phyloP scores from a whole-genome alignment of 1,140 invertebrate genomes.

The Adelges cooleyi region DNA sequence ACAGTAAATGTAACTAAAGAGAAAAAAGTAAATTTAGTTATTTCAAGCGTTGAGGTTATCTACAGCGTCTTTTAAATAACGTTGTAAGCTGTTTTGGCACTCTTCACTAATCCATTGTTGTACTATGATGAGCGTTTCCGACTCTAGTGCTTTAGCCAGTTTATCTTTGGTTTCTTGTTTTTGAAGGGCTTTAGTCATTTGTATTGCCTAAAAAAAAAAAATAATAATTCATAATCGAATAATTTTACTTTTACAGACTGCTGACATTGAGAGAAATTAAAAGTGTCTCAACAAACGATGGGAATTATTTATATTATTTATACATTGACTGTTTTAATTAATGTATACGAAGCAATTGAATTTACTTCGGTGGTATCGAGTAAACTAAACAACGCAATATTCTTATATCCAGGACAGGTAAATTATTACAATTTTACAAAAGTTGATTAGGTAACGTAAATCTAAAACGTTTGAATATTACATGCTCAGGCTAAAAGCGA shows the following conservation, averaged over 20 bases:
- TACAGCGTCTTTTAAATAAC: conserved; percentile 18
- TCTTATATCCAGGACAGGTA: conserved; percentile 34
- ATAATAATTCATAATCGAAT: too few relatives aligned
- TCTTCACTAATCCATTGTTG: conserved; percentile 20
- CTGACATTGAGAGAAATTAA: background rate
- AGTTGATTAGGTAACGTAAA: too few relatives aligned
- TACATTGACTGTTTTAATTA: conserved; percentile 3
- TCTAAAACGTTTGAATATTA: too few relatives aligned
- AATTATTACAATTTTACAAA: conserved; percentile 32
- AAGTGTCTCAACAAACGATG: background rate
- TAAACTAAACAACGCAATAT: conserved; percentile 31
- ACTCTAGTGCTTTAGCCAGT: conserved; percentile 8
- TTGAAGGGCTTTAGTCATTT: conserved; percentile 47
- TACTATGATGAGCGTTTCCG: conserved; percentile 15
- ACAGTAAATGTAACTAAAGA: background rate
- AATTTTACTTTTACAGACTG: conserved; percentile 7
- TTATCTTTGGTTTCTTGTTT: conserved; percentile 36
- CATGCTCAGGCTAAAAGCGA: conserved; percentile 41
- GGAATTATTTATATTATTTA: background rate
- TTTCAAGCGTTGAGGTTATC: conserved; percentile 9
- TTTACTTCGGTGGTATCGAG: conserved; percentile 4
- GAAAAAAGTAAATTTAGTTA: background rate
- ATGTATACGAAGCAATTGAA: background rate
- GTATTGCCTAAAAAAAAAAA: conserved; percentile 44
- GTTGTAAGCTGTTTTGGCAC: conserved; percentile 17